Percentiles rank a stretch among this genome's conserved stretches.
Conservation (phyloP, 2,888 invertebrate genomes). For the Eucera pruinosa region DNA sequence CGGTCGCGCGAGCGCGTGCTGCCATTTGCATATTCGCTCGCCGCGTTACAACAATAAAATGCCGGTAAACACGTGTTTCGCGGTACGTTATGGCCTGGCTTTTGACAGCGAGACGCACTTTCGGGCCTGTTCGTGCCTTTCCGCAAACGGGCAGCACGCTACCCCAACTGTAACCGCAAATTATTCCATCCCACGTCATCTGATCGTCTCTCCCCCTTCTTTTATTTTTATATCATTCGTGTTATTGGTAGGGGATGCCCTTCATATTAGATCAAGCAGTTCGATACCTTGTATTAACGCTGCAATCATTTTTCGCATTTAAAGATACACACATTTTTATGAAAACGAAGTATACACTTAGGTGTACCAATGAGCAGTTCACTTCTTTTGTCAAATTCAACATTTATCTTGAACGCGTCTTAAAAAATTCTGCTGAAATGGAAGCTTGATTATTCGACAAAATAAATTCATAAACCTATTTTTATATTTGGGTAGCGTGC, state of each 20-base stretch:
- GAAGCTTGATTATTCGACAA: no score
- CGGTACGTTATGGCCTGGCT: slow-evolving; percentile 59
- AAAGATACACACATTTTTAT: no score
- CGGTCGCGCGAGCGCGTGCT: slow-evolving; percentile 3
- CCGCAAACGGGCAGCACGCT: slow-evolving; percentile 54
- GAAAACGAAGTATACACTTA: no score
- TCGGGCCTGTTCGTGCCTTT: slow-evolving; percentile 58
- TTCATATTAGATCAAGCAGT: no score
- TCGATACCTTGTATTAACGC: no score
- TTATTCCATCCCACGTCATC: slow-evolving; percentile 37
- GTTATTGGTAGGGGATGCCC: neutral
- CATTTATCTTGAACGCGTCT: no score
- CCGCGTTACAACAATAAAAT: slow-evolving; percentile 75
- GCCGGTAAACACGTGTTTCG: slow-evolving; percentile 75
- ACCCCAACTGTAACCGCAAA: slow-evolving; percentile 63
- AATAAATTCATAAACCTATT: no score
- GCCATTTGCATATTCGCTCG: slow-evolving; percentile 66
- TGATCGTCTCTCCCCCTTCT: neutral
- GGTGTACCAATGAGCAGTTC: no score
- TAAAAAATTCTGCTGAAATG: no score
- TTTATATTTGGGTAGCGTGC: no score
- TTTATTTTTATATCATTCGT: neutral
- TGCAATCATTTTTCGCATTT: no score
- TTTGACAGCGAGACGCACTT: slow-evolving; percentile 38
- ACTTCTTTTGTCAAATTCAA: no score